A percentile compares a stretch with the other conserved stretches of the same genome.
phyloP scores from a whole-genome alignment of 2,888 invertebrate species.

The Mythimna impura region DNA sequence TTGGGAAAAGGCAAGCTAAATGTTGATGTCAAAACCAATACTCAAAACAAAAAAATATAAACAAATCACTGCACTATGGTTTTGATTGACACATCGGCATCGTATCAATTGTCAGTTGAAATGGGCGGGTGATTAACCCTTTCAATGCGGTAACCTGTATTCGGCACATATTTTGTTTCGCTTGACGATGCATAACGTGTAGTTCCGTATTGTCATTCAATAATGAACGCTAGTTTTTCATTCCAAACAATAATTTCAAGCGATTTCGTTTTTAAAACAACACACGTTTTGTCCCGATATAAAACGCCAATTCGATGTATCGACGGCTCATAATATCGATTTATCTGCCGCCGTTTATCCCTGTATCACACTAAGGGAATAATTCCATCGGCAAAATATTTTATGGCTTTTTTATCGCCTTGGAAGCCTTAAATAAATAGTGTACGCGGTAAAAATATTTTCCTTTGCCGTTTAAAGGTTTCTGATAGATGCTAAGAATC shows the following conservation, averaged over 20 bases:
- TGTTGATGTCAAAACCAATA: neutral
- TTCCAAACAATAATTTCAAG: slow-evolving; percentile 5
- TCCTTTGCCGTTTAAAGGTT: slow-evolving; percentile 40
- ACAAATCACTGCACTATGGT: slow-evolving; percentile 37
- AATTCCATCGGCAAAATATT: slow-evolving; percentile 48
- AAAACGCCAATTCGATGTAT: slow-evolving; percentile 18
- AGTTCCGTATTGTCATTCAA: slow-evolving; percentile 34
- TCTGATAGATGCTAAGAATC: slow-evolving; percentile 22
- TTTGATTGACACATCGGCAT: slow-evolving; percentile 37
- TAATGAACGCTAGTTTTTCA: slow-evolving; percentile 21
- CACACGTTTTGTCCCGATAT: slow-evolving; percentile 2
- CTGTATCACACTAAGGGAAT: slow-evolving; percentile 28
- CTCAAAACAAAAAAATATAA: neutral
- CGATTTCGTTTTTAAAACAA: neutral
- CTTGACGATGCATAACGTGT: slow-evolving; percentile 29
- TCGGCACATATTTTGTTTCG: slow-evolving; percentile 41
- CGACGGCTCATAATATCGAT: slow-evolving; percentile 32
- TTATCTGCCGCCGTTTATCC: slow-evolving; percentile 42
- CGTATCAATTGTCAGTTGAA: slow-evolving; percentile 25
- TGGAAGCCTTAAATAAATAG: slow-evolving; percentile 57
- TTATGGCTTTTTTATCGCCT: slow-evolving; percentile 53
- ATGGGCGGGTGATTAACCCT: slow-evolving; percentile 50
- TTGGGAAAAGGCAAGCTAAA: neutral
- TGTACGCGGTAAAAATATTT: slow-evolving; percentile 39
- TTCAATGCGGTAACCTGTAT: slow-evolving; percentile 45